These are phyloP conservation scores for Drosophila helvetica DNA, from an alignment of 2,888 invertebrate genomes.

Conservation along the genomic window DNA sequence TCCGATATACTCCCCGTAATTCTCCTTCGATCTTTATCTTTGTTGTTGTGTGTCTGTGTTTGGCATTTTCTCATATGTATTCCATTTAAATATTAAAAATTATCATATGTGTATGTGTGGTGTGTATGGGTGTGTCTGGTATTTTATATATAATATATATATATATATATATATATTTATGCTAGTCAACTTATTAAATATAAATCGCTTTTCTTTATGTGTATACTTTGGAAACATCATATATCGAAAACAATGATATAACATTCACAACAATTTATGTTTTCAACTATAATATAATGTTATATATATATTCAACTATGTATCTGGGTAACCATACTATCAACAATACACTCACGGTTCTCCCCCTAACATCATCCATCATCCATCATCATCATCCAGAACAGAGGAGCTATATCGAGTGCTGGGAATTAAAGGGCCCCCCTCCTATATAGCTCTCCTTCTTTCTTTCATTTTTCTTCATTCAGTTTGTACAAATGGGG, in stretches of 20 bases:
- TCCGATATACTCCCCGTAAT: conserved; percentile 23
- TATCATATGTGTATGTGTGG: conserved; percentile 11
- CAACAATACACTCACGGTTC: conserved; percentile 7
- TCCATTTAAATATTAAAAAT: conserved; percentile 39
- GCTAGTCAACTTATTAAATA: conserved; percentile 27
- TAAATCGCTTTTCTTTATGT: conserved; percentile 33
- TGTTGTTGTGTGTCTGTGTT: conserved; percentile 16
- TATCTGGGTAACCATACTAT: neutral
- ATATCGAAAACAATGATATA: conserved; percentile 73
- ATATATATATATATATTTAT: conserved; percentile 33
- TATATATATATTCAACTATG: conserved; percentile 10
- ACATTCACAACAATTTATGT: conserved; percentile 72
- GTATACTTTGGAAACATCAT: conserved; percentile 44
- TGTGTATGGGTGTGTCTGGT: neutral
- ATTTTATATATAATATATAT: conserved; percentile 31
- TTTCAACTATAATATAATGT: conserved; percentile 16
- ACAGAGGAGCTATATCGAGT: neutral
- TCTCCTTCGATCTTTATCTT: conserved; percentile 21
- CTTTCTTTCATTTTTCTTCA: neutral
- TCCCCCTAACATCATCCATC: neutral
- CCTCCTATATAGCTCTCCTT: conserved; percentile 1
- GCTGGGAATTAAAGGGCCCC: too few relatives aligned
- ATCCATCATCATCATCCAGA: neutral
- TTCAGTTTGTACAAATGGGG: neutral
- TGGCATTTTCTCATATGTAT: conserved; percentile 26